Base-by-base conservation (phyloP, 1,140 invertebrate genomes). In the Coelopa frigida region DNA sequence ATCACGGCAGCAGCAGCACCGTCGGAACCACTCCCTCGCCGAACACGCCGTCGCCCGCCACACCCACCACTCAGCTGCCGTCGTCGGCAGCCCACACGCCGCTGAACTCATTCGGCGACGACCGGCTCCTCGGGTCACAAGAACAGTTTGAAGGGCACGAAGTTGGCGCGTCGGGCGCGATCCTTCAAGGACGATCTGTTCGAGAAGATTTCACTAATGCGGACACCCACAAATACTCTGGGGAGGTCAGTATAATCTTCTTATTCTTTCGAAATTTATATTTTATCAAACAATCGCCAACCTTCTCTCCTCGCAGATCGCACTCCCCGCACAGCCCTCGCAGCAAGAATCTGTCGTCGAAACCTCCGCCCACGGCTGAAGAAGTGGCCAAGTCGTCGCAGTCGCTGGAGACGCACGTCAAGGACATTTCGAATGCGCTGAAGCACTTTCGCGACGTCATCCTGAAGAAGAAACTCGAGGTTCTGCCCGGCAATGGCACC, bases 101-200 rank as follows among this genome's bases (percentile, higher is more conserved):
- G 21, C 57, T n/a, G n/a, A n/a, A n/a, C n/a, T n/a, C 62, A 21
- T 43, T 44, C 5, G 17, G 33, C 7, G 26, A 36, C 15, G 15
- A 61, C 56, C 7, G 18, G 24, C 5, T 26, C 7, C 55, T 68
- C 64, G 38, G 64, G 64, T 2, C 80, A 82, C 59, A 80, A 80
- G 57, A 75, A 79, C 39, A 81, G 79, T 39, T 70, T 82, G 61
- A 82, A 83, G 54, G 82, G 82, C 53, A 85, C 83, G 45, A 88
- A 87, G 68, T 75, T 91, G 68, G 87, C 87, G 29, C 75, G 85
- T 46, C 77, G 89, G 44, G 88, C 88, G 33, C 79, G 87, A 51
- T 90, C 87, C 51, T 92, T 93, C 72, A 92, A 93, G 70, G 87
- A 92, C 76, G 89, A 91, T 72, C 82, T 92, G 58, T 76, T 91